Percentiles rank a stretch among this genome's conserved stretches.
Evolutionary conservation across 2,888 invertebrate genomes (phyloP).

Genomic region (Linyphia triangularis): DNA sequence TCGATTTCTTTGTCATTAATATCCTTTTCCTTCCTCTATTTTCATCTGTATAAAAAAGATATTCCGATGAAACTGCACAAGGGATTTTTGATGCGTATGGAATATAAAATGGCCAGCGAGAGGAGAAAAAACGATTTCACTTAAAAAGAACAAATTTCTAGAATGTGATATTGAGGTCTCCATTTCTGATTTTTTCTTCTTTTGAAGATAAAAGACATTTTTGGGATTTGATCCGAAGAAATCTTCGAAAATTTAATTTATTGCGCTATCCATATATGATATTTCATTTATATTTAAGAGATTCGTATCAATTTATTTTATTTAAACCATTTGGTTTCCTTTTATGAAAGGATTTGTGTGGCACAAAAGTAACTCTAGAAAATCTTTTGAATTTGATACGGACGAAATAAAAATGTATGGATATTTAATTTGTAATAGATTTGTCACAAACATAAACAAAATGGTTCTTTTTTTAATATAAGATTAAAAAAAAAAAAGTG

Average conservation of each 20-base stretch:
- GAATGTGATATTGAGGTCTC: slow-evolving; percentile 2
- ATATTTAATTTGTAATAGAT: too few relatives aligned
- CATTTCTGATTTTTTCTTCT: not conserved
- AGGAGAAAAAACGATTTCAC: not conserved
- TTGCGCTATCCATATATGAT: not conserved
- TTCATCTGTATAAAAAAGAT: slow-evolving; percentile 8
- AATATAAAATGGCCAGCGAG: slow-evolving; percentile 20
- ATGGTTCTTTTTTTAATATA: too few relatives aligned
- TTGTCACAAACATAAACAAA: too few relatives aligned
- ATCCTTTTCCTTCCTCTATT: slow-evolving; percentile 8
- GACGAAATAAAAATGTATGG: too few relatives aligned
- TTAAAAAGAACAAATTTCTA: slow-evolving; percentile 21
- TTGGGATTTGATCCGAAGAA: not conserved
- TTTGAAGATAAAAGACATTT: not conserved
- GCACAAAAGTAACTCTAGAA: not conserved
- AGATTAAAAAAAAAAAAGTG: too few relatives aligned
- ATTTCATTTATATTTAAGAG: slow-evolving; percentile 3
- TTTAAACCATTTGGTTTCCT: not conserved
- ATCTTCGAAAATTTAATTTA: not conserved
- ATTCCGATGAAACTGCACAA: slow-evolving; percentile 20
- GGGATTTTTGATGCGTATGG: slow-evolving; percentile 38
- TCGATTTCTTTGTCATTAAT: slow-evolving; percentile 62
- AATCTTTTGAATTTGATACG: too few relatives aligned
- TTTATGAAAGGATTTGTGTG: not conserved
- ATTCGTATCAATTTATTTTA: not conserved